Conservation (phyloP, 1,140 invertebrate species). For the Drosophila bifasciata region DNA sequence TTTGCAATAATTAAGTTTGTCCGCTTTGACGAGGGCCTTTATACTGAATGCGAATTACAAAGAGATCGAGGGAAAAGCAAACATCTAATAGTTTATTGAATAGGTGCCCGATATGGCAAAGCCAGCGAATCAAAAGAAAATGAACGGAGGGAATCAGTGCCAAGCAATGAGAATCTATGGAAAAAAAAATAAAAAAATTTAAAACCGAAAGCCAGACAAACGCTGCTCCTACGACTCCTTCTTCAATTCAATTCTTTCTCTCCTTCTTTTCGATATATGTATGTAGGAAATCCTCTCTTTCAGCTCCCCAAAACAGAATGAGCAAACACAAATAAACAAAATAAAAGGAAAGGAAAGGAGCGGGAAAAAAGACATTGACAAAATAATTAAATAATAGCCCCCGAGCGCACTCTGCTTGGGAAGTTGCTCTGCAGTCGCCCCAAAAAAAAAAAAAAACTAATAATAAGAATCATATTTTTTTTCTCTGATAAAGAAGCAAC, state of each 20-base stretch:
- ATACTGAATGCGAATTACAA: slow-evolving; percentile 51
- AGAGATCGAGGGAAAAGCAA: slow-evolving; percentile 18
- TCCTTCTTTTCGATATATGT: too few species aligned
- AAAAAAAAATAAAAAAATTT: slow-evolving; percentile 25
- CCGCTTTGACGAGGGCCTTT: slow-evolving; percentile 19
- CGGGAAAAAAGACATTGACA: slow-evolving; percentile 58
- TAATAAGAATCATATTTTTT: slow-evolving; percentile 72
- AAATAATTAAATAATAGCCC: slow-evolving; percentile 78
- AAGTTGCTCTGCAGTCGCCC: slow-evolving; percentile 3
- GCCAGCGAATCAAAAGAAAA: too few species aligned
- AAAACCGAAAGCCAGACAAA: background rate
- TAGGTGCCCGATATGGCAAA: background rate
- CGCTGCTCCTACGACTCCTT: background rate
- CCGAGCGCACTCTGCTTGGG: slow-evolving; percentile 28
- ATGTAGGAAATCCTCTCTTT: background rate
- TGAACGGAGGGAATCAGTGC: background rate
- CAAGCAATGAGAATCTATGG: slow-evolving; percentile 23
- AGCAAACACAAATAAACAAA: slow-evolving; percentile 7
- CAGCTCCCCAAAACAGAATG: slow-evolving; percentile 13
- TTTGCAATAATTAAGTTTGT: slow-evolving; percentile 62
- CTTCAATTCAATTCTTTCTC: background rate
- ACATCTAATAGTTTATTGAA: slow-evolving; percentile 9
- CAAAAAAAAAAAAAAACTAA: slow-evolving; percentile 54
- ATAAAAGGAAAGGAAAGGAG: background rate
- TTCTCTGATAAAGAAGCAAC: slow-evolving; percentile 40